Conservation (phyloP, 2,888 invertebrate genomes). For the Drosophila parthenogenetica region DNA sequence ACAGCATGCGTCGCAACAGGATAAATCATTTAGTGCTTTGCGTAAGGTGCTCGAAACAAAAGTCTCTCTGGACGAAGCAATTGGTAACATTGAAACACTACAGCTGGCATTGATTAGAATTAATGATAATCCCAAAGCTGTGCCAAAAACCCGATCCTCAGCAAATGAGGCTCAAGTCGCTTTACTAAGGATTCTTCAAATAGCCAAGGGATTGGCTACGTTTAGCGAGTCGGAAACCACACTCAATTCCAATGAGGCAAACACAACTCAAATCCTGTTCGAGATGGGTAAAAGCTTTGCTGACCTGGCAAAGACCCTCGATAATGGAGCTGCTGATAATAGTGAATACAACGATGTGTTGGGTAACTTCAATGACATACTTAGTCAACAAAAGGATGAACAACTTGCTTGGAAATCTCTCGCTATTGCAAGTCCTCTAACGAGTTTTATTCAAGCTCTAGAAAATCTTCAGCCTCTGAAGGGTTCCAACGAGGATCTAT, state of each 20-base stretch:
- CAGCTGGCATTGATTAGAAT: slow-evolving; percentile 64
- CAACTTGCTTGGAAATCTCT: slow-evolving; percentile 45
- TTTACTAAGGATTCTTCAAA: slow-evolving; percentile 60
- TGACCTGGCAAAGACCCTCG: slow-evolving; percentile 62
- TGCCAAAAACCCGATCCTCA: slow-evolving; percentile 31
- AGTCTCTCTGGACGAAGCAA: slow-evolving; percentile 78
- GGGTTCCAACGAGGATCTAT: slow-evolving; percentile 74
- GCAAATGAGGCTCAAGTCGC: slow-evolving; percentile 61
- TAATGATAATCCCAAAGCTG: slow-evolving; percentile 44
- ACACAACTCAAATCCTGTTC: slow-evolving; percentile 57
- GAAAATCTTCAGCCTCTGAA: slow-evolving; percentile 62
- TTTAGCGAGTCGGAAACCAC: slow-evolving; percentile 64
- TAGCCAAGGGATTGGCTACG: slow-evolving; percentile 60
- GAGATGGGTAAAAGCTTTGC: slow-evolving; percentile 69
- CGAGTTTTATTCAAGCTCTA: slow-evolving; percentile 82
- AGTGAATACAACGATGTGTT: slow-evolving; percentile 53
- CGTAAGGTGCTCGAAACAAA: slow-evolving; percentile 80
- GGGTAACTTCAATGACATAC: slow-evolving; percentile 55
- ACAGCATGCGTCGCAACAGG: slow-evolving; percentile 72
- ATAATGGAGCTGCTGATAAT: slow-evolving; percentile 31
- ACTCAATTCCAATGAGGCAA: slow-evolving; percentile 59
- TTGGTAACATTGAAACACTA: slow-evolving; percentile 83
- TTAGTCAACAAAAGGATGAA: slow-evolving; percentile 56
- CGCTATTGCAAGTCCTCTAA: slow-evolving; percentile 77
- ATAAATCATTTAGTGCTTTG: slow-evolving; percentile 77